phyloP scores from a whole-genome alignment of 2,113 vertebrate species.

The Mastomys coucha region DNA sequence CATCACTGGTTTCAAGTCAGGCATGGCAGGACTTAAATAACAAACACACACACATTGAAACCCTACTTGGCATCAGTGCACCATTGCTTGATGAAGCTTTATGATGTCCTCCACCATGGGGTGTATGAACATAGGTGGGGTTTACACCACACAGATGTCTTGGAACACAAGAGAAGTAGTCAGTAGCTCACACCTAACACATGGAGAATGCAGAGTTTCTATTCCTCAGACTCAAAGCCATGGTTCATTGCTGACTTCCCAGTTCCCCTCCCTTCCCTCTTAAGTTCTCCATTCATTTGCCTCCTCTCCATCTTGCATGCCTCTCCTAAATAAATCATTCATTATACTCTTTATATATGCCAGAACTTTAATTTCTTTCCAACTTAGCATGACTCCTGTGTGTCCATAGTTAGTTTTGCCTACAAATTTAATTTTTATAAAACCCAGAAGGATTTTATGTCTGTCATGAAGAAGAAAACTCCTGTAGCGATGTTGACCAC shows the following conservation, averaged over 20 bases:
- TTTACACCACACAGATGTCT: no score
- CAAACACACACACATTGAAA: not conserved
- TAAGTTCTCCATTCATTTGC: not conserved
- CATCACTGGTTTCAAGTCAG: not conserved
- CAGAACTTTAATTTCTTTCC: constrained; percentile 1
- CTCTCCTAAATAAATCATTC: not conserved
- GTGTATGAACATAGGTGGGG: not conserved
- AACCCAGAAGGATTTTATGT: not conserved
- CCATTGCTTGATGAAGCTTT: not conserved
- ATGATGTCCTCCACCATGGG: no score
- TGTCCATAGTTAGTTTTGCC: not conserved
- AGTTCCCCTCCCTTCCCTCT: not conserved
- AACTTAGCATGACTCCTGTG: not conserved
- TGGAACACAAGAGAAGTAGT: not conserved
- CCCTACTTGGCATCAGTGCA: not conserved
- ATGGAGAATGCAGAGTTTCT: not conserved
- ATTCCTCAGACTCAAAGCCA: not conserved
- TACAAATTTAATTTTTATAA: not conserved
- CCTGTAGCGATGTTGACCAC: not conserved
- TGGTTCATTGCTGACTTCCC: not conserved
- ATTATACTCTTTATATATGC: not conserved
- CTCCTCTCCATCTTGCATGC: not conserved
- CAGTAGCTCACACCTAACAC: not conserved
- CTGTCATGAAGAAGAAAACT: constrained; percentile 1
- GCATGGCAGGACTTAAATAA: no score